Evolutionary conservation across 2,113 vertebrate species (phyloP), one percentile per base, ranked within the genome.

Genomic region (Haemorhous mexicanus): DNA sequence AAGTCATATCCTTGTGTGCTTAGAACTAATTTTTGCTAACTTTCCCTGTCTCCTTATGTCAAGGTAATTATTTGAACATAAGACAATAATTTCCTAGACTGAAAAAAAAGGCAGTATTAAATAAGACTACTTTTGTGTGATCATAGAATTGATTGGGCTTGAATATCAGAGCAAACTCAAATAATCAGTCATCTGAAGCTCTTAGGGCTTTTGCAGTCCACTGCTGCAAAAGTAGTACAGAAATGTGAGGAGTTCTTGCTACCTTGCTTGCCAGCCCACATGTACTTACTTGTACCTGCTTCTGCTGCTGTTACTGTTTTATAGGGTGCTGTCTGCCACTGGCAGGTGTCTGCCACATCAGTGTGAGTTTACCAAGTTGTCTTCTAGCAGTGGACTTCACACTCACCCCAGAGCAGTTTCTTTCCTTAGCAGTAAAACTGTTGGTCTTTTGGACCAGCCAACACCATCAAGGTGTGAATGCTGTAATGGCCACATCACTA

Each of bases 301-400:
- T 35, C 24, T 75, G 12, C 33, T 61, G 33, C 47, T 64, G 11
- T n/a, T 63, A 30, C 17, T 75, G 33, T 63, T 87, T 47, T 72
- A 9, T 72, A 39, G 59, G 28, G 39, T 79, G 39, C 19, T 82
- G 22, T 73, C 43, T 73, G 79, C 74, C 26, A 9, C 63, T 81
- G 37, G 16, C 56, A 67, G 17, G 10, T 64, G 41, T 49, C 59
- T 82, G 61, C 30, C 32, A 55, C 52, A 22, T 72, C 49, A 30
- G 4, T 9, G 19, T n/a, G 66, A 82, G 41, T 75, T 50, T 80
- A 88, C 11, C 24, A 4, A 27, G 37, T 56, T 0, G 0, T 32
- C 24, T 79, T 89, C 24, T 52, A 44, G 62, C 33, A 41, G 44
- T 30, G 46, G 24, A 46, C 39, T 82, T 85, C 21, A 44, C 17